Evolutionary conservation across 2,888 invertebrate species (phyloP).

Genomic region (Coecobrya sp.): DNA sequence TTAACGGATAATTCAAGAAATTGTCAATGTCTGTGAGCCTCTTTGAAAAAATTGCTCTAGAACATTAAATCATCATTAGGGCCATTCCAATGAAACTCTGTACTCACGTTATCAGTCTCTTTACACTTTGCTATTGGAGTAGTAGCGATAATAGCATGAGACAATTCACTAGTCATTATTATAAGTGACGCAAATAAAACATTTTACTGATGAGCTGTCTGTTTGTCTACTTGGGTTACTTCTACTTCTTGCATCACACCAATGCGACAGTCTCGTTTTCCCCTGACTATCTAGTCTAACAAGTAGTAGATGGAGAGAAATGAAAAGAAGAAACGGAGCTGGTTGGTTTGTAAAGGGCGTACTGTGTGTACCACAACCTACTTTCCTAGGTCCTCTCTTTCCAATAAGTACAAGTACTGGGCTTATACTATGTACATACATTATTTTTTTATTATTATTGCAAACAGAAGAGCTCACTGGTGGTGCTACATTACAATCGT

Average conservation of each 20-base stretch:
- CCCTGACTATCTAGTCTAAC: slow-evolving; percentile 11
- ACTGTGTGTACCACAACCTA: neutral
- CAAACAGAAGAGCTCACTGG: slow-evolving; percentile 6
- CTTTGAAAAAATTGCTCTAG: neutral
- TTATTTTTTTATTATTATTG: slow-evolving; percentile 14
- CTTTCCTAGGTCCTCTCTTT: neutral
- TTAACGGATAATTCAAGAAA: neutral
- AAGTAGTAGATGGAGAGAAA: slow-evolving; percentile 2
- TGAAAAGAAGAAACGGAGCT: neutral
- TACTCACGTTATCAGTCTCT: neutral
- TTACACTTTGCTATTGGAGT: neutral
- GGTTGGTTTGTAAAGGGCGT: neutral
- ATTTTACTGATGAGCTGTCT: slow-evolving; percentile 60
- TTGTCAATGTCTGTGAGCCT: neutral
- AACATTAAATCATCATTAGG: neutral
- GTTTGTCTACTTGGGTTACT: slow-evolving; percentile 28
- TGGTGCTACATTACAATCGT: slow-evolving; percentile 27
- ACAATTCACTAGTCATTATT: slow-evolving; percentile 57
- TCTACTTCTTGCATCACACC: neutral
- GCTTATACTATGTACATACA: neutral
- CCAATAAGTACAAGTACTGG: neutral
- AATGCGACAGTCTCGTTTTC: slow-evolving; percentile 19
- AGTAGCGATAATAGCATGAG: slow-evolving; percentile 35
- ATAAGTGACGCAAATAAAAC: slow-evolving; percentile 65
- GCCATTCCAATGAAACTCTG: neutral